Conservation (phyloP, 2,888 invertebrate species). For the Neocrepidodera transversa region DNA sequence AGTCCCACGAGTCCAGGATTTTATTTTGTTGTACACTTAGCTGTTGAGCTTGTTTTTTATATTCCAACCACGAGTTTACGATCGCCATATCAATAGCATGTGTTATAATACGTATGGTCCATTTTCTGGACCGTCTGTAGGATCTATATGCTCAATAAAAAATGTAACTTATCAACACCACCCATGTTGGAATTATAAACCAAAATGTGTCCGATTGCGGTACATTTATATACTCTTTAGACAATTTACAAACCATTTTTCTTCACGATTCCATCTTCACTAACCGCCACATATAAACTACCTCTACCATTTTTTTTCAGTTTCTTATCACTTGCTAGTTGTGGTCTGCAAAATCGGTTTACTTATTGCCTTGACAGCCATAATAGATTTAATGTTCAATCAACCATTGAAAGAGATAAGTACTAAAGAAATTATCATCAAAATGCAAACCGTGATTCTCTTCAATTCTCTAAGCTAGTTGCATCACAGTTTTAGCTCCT, state of each 20-base stretch:
- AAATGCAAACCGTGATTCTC: conserved; percentile 3
- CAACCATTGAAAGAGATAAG: conserved; percentile 5
- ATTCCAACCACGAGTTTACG: no score
- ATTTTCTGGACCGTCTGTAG: no score
- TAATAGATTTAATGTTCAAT: conserved; percentile 1
- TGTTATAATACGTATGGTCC: no score
- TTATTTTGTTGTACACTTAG: no score
- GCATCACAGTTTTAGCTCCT: conserved; percentile 4
- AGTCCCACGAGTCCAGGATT: no score
- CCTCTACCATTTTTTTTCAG: not conserved
- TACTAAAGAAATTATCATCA: not conserved
- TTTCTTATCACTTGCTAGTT: not conserved
- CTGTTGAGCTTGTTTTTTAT: no score
- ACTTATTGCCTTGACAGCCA: conserved; percentile 1
- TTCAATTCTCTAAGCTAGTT: conserved; percentile 8
- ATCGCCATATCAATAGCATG: no score
- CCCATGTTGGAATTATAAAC: no score
- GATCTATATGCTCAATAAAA: no score
- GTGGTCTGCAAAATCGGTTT: not conserved
- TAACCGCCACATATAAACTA: not conserved
- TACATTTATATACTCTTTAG: no score
- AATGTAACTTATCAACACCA: no score
- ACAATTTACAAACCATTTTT: not conserved
- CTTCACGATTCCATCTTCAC: not conserved
- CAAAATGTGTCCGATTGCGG: no score